phyloP scores from a whole-genome alignment of 2,797 vertebrate species.

The Galago senegalensis region DNA sequence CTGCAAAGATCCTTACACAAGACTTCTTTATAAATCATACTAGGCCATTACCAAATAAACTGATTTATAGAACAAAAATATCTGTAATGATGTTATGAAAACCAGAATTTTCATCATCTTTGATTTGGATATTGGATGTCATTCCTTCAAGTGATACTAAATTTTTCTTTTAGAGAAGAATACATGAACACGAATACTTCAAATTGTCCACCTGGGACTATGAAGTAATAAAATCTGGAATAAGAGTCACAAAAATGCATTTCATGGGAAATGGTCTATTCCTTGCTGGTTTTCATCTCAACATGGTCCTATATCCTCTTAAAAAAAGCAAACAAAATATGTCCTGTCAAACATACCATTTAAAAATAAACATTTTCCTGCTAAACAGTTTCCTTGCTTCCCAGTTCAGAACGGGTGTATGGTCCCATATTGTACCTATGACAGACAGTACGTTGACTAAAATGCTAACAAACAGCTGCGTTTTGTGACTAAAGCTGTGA shows the following conservation, averaged over 20 bases:
- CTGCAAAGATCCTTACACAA: neutral
- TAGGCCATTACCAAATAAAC: conserved; percentile 27
- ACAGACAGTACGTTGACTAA: neutral
- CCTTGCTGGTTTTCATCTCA: neutral
- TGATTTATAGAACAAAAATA: conserved; percentile 50
- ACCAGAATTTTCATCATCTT: conserved; percentile 29
- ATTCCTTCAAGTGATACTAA: conserved; percentile 58
- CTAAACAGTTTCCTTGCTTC: conserved; percentile 17
- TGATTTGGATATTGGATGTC: neutral
- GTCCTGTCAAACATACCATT: neutral
- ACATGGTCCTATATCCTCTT: neutral
- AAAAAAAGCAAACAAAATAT: conserved; percentile 4
- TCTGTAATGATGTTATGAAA: neutral
- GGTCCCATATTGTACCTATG: neutral
- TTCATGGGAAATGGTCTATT: neutral
- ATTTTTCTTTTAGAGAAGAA: neutral
- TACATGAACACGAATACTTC: conserved; percentile 40
- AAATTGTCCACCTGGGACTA: conserved; percentile 12
- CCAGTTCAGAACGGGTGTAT: neutral
- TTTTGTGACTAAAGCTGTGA: conserved; percentile 13
- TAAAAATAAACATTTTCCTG: neutral
- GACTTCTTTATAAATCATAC: neutral
- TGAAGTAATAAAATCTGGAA: neutral
- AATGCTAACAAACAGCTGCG: neutral
- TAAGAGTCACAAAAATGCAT: conserved; percentile 1